phyloP scores from a whole-genome alignment of 2,888 invertebrate species.

The Synergus japonicus region DNA sequence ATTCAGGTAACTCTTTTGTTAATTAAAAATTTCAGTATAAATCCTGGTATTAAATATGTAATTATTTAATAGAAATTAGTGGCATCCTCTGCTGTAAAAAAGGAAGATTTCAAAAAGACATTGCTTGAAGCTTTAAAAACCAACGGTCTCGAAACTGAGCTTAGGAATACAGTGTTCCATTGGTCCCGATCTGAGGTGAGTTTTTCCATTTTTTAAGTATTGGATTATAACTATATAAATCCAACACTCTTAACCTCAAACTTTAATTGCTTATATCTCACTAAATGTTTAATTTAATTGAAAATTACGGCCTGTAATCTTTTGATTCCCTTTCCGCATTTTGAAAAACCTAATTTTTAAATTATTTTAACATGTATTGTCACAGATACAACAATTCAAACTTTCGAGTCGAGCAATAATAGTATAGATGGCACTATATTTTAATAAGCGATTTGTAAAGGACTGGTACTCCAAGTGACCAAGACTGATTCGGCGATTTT shows the following conservation, averaged over 20 bases:
- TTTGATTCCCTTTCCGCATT: neutral
- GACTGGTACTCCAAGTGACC: too few relatives aligned
- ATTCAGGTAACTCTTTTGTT: slow-evolving; percentile 82
- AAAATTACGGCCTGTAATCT: neutral
- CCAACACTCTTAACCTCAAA: neutral
- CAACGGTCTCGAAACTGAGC: slow-evolving; percentile 88
- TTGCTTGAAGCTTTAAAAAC: slow-evolving; percentile 87
- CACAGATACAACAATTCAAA: neutral
- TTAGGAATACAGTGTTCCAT: slow-evolving; percentile 91
- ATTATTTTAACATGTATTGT: neutral
- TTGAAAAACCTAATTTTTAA: neutral
- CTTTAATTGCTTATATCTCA: neutral
- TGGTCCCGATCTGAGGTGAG: slow-evolving; percentile 83
- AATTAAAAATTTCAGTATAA: slow-evolving; percentile 3
- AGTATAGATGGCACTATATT: neutral
- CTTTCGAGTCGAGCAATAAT: neutral
- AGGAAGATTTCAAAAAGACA: slow-evolving; percentile 88
- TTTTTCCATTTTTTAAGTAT: slow-evolving; percentile 23
- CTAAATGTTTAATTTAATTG: neutral
- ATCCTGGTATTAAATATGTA: neutral
- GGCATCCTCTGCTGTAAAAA: slow-evolving; percentile 86
- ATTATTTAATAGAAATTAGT: slow-evolving; percentile 84
- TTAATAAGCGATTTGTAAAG: too few relatives aligned
- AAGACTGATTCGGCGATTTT: neutral
- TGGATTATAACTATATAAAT: too few relatives aligned